These are phyloP conservation scores for Nysson spinosus DNA, from an alignment of 2,888 invertebrate species.

Conservation along the genomic window DNA sequence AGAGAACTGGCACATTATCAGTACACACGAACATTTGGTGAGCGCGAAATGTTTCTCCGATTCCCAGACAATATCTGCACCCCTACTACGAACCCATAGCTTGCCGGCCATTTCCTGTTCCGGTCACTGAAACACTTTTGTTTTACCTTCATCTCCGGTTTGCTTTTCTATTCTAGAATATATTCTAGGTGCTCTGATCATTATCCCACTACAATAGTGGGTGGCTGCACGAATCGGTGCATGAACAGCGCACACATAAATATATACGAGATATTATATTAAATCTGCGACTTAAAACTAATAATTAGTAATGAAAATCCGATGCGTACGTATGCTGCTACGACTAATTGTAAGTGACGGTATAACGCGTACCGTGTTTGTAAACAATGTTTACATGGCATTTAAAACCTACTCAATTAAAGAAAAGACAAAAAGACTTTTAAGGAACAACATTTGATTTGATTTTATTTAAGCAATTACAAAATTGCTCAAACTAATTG, in stretches of 20 bases:
- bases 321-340: too few species aligned
- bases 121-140: conserved; percentile 60
- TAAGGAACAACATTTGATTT: too few species aligned
- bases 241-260: neutral
- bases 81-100: conserved; percentile 21
- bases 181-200: conserved; percentile 39
- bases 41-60: conserved; percentile 36
- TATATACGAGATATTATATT: neutral
- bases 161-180: conserved; percentile 47
- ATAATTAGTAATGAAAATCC: too few species aligned
- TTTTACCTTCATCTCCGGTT: conserved; percentile 58
- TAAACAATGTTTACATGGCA: too few species aligned
- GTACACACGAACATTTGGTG: conserved; percentile 24
- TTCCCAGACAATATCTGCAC: conserved; percentile 38
- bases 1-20: conserved; percentile 28
- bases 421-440: too few species aligned
- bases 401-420: too few species aligned
- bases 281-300: too few species aligned
- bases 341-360: too few species aligned
- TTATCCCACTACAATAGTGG: conserved; percentile 37
- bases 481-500: too few species aligned
- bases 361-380: too few species aligned
- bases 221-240: conserved; percentile 1
- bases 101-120: conserved; percentile 55
- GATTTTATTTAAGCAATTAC: too few species aligned